Percentiles rank a stretch among this genome's conserved stretches.
These are phyloP conservation scores for Tachyglossus aculeatus DNA, from an alignment of 2,797 vertebrate genomes.

Conservation along the genomic window DNA sequence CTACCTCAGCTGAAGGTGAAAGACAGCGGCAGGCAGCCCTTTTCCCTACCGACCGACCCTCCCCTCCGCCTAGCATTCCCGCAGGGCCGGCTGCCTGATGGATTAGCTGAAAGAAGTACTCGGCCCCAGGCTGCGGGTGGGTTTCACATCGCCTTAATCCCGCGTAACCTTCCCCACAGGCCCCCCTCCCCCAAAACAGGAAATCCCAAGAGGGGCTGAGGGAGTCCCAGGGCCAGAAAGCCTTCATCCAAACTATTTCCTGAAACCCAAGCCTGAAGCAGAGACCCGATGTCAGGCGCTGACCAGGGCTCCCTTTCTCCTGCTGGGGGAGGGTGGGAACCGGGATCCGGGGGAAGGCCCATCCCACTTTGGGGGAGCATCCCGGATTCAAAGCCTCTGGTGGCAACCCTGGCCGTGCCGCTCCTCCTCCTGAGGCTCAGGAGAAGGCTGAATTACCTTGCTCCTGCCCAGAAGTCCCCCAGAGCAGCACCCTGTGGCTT, in stretches of 20 bases:
- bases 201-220: constrained; percentile 46
- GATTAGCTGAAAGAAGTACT: constrained; percentile 65
- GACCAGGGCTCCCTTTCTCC: constrained; percentile 30
- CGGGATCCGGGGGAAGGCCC: too few species aligned
- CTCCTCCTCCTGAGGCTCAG: too few species aligned
- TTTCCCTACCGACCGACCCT: constrained; percentile 60
- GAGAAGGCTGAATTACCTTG: too few species aligned
- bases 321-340: constrained; percentile 11
- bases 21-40: constrained; percentile 62
- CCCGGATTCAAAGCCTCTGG: too few species aligned
- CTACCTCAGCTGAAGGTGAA: constrained; percentile 73
- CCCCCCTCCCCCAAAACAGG: constrained; percentile 35
- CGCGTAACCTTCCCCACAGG: constrained; percentile 21
- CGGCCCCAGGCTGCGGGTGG: constrained; percentile 45
- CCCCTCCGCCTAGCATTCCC: too few species aligned
- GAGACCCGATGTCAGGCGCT: constrained; percentile 55
- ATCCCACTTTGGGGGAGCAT: too few species aligned
- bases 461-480: too few species aligned
- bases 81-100: constrained; percentile 69
- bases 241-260: constrained; percentile 59
- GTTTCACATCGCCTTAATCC: constrained; percentile 55
- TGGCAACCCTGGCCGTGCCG: too few species aligned
- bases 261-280: constrained; percentile 62
- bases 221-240: constrained; percentile 47
- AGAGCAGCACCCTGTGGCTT: too few species aligned